Base-by-base conservation (phyloP, 2,888 invertebrate genomes). In the Stomorhina lunata region DNA sequence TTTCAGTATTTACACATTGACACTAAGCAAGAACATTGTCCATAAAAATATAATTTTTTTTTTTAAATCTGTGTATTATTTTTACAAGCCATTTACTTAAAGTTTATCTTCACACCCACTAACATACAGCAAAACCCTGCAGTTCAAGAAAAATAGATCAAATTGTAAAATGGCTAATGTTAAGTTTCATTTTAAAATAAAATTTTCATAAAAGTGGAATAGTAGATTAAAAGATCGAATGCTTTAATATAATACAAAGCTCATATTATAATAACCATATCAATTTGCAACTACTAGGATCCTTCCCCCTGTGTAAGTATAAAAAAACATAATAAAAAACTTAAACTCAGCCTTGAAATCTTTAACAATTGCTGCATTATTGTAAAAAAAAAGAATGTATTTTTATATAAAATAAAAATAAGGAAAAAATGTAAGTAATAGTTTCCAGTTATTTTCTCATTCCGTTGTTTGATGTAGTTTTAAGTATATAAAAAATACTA, bases 301-400 rank as follows among this genome's bases (percentile, higher is more conserved):
- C n/a, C n/a, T n/a, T n/a, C n/a, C n/a, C n/a, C n/a, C n/a, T n/a
- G n/a, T n/a, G n/a, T n/a, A n/a, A n/a, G n/a, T n/a, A n/a, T n/a
- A 45, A 45, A 40, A 6, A 29, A 6, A 2, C 12, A 55, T 32
- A 20, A 63, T 61, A 48, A 50, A 27, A 27, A 37, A 25, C 45
- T 48, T 20, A 71, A 65, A 34, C 15, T 20, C 59, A 69, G 65
- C 81, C 81, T 82, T 82, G 81, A 82, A 82, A 78, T 73, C 45
- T 73, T 78, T 32, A 72, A 43, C 63, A 82, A 81, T 78, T 73
- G 73, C 69, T 78, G 63, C 57, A 81, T 68, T 63, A 65, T 78
- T 75, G 57, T 48, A 66, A 63, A 66, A 57, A 48, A 57, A 57
- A 57, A n/a, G n/a, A n/a, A n/a, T n/a, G n/a, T n/a, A n/a, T n/a